Conservation (phyloP, 2,888 invertebrate species). For the Acrobasis consociella region DNA sequence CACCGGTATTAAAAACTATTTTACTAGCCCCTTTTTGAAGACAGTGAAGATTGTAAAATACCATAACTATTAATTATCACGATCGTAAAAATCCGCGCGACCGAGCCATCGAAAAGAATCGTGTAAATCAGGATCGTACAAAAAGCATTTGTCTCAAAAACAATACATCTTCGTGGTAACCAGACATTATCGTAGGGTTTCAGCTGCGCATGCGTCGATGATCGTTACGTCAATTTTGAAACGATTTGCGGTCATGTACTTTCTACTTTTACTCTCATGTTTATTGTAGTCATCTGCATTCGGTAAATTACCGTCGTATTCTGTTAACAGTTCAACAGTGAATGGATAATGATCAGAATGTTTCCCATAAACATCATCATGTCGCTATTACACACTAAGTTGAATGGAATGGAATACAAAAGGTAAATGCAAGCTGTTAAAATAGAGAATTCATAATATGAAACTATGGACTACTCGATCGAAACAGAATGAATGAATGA, state of each 20-base stretch:
- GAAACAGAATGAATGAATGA: background rate
- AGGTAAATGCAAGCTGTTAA: background rate
- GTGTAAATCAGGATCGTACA: too few species aligned
- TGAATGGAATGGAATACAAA: background rate
- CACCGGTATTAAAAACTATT: background rate
- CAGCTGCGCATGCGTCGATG: background rate
- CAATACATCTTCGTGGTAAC: background rate
- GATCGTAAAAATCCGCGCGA: too few species aligned
- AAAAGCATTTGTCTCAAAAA: background rate
- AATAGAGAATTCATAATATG: background rate
- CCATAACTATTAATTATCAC: too few species aligned
- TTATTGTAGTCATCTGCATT: constrained; percentile 15
- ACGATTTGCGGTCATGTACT: constrained; percentile 13
- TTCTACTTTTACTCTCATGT: constrained; percentile 19
- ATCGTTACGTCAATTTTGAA: constrained; percentile 10
- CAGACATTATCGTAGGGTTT: constrained; percentile 4
- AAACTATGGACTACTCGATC: background rate
- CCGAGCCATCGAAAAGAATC: too few species aligned
- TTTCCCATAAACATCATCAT: constrained; percentile 2
- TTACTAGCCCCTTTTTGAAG: too few species aligned
- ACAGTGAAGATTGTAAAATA: too few species aligned
- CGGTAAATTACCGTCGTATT: background rate
- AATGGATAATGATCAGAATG: constrained; percentile 5
- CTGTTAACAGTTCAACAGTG: background rate
- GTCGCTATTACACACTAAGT: background rate